Conservation (phyloP, 2,113 vertebrate species). For the Chaetodon trifascialis region DNA sequence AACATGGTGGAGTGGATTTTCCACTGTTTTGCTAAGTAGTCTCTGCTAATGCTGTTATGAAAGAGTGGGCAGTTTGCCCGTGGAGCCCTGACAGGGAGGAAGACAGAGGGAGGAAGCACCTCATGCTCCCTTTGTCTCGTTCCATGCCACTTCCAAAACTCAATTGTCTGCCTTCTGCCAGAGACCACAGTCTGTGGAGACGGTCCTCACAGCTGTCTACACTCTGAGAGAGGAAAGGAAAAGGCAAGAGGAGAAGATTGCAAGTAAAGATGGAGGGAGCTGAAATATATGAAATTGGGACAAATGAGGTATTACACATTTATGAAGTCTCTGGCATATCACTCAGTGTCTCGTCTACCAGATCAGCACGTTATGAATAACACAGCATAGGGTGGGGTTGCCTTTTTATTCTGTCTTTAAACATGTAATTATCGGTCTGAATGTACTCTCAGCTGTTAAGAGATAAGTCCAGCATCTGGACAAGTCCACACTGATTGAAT, state of each 20-base stretch:
- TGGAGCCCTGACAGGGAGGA: constrained; percentile 59
- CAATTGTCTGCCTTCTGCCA: constrained; percentile 69
- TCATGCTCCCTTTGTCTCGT: constrained; percentile 70
- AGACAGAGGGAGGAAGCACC: constrained; percentile 60
- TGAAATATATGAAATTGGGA: constrained; percentile 34
- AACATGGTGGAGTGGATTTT: constrained; percentile 77
- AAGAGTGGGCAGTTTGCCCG: constrained; percentile 60
- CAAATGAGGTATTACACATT: constrained; percentile 41
- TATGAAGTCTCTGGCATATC: constrained; percentile 43
- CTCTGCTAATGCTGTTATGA: constrained; percentile 78
- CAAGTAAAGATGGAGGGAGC: constrained; percentile 19
- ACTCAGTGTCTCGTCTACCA: constrained; percentile 37
- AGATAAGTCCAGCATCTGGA: constrained; percentile 42
- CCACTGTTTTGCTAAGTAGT: constrained; percentile 64
- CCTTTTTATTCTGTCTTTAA: constrained; percentile 20
- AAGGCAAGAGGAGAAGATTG: constrained; percentile 25
- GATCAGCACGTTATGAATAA: constrained; percentile 33
- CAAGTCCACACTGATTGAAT: constrained; percentile 50
- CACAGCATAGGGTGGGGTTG: neutral
- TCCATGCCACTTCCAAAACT: constrained; percentile 78
- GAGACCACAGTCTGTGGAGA: constrained; percentile 72
- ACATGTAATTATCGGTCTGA: constrained; percentile 40
- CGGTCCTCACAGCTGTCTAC: constrained; percentile 61
- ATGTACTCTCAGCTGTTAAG: constrained; percentile 34
- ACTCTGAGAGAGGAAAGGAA: constrained; percentile 35